phyloP scores from a whole-genome alignment of 2,888 invertebrate species.

The Cactoblastis cactorum region DNA sequence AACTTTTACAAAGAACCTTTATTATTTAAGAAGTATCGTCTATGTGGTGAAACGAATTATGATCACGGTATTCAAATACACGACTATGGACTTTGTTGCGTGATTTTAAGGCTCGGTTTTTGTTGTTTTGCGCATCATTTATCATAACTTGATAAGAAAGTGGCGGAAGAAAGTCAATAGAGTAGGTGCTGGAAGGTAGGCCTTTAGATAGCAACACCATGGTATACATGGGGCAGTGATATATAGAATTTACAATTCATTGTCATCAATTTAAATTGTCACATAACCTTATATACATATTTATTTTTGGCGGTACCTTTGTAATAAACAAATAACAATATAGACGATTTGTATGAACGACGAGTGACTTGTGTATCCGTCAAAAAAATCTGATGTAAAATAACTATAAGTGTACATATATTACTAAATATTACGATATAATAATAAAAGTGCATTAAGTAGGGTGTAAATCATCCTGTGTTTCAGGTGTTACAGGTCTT shows the following conservation, averaged over 20 bases:
- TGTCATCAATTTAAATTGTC: neutral
- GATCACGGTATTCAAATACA: slow-evolving; percentile 32
- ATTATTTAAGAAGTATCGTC: slow-evolving; percentile 77
- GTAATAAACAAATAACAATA: no score
- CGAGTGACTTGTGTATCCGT: no score
- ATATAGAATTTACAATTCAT: neutral
- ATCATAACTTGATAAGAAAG: slow-evolving; percentile 76
- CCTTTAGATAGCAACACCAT: slow-evolving; percentile 49
- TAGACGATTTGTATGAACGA: no score
- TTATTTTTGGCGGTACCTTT: no score
- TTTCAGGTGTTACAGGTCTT: no score
- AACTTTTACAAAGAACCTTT: slow-evolving; percentile 79
- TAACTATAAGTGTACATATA: no score
- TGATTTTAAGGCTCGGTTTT: slow-evolving; percentile 36
- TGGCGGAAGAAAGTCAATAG: slow-evolving; percentile 78
- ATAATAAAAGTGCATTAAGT: no score
- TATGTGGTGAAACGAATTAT: slow-evolving; percentile 72
- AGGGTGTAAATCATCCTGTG: no score
- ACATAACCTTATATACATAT: no score
- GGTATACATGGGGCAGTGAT: no score
- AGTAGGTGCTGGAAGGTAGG: slow-evolving; percentile 73
- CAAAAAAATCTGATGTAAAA: no score
- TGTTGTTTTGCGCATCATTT: slow-evolving; percentile 43
- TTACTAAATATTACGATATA: no score
- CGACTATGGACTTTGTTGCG: slow-evolving; percentile 37